Evolutionary conservation across 2,113 vertebrate genomes (phyloP), one percentile per base, ranked within the genome.

Genomic region (Anolis carolinensis): DNA sequence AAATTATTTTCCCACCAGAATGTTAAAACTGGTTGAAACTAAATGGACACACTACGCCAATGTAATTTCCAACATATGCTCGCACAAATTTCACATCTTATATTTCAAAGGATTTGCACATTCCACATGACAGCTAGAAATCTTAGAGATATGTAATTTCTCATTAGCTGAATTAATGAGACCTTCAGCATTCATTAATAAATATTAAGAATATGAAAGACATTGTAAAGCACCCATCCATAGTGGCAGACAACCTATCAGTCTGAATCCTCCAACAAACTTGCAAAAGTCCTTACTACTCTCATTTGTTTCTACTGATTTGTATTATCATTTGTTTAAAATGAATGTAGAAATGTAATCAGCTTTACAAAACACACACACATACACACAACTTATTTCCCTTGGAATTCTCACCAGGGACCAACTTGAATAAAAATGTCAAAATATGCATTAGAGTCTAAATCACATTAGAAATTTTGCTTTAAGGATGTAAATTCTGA

Each of bases 181-280:
- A 75, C 1, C 83, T 76, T 85, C 81, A 94, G 48, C 1, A 7
- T 67, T 92, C 65, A 82, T 91, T 94, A 93, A 92, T 92, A 93
- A 92, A 92, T 93, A 85, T 86, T 91, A 90, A 83, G 63, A 81
- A 23, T 90, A 89, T 91, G 81, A 32, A 92, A 30, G 20, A 23
- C 14, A 91, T 93, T 92, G 89, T 63, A 13, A 91, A 93, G 80
- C 39, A 73, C 88, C 81, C n/a, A 9, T 91, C 77, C 88, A 82
- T 86, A 52, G 9, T 34, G 91, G 52, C 21, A 25, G 21, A 85
- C 72, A 50, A 0, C 1, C 39, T 25, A 52, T n/a, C 86, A 84
- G 77, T 18, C 0, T 0, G 25, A 92, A 79, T 88, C 2, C 16
- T 80, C 90, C 79, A 36, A 85, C 8, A 73, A 88, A 21, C 34